Percentiles rank a stretch among this genome's conserved stretches.
Evolutionary conservation across 1,140 invertebrate genomes (phyloP).

Genomic region (Scaptodrosophila lebanonensis): DNA sequence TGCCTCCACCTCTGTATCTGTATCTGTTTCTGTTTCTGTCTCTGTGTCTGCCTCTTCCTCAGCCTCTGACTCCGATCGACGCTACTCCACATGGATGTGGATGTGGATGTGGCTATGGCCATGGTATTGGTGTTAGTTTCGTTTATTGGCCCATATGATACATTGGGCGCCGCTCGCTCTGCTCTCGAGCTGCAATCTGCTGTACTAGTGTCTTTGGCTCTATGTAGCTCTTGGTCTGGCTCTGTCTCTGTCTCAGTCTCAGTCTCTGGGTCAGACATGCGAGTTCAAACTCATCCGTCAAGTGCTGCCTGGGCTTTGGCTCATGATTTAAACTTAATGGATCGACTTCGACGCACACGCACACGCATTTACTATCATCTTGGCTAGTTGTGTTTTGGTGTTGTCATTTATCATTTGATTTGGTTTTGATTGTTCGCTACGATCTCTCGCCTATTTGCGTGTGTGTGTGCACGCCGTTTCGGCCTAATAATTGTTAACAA

Average conservation of each 20-base stretch:
- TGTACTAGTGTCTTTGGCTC: too few relatives aligned
- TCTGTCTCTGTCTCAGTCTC: conserved; percentile 3
- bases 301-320: conserved; percentile 61
- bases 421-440: conserved; percentile 57
- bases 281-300: conserved; percentile 76
- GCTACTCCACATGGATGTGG: too few relatives aligned
- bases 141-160: too few relatives aligned
- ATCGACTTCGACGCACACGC: conserved; percentile 58
- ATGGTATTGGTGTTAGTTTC: too few relatives aligned
- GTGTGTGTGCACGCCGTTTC: conserved; percentile 5
- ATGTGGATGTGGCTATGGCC: too few relatives aligned
- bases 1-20: conserved; percentile 36
- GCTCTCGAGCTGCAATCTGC: not conserved
- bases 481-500: conserved; percentile 68
- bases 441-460: not conserved
- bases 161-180: conserved; percentile 37
- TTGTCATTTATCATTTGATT: conserved; percentile 76
- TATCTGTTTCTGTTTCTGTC: conserved; percentile 31
- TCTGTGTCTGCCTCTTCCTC: conserved; percentile 52
- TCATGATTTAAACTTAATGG: too few relatives aligned
- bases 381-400: conserved; percentile 69
- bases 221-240: conserved; percentile 18
- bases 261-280: conserved; percentile 66
- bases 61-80: conserved; percentile 36
- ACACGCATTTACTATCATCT: conserved; percentile 38